Conservation (phyloP, 2,888 invertebrate species). For the Oegoconia quadripuncta region DNA sequence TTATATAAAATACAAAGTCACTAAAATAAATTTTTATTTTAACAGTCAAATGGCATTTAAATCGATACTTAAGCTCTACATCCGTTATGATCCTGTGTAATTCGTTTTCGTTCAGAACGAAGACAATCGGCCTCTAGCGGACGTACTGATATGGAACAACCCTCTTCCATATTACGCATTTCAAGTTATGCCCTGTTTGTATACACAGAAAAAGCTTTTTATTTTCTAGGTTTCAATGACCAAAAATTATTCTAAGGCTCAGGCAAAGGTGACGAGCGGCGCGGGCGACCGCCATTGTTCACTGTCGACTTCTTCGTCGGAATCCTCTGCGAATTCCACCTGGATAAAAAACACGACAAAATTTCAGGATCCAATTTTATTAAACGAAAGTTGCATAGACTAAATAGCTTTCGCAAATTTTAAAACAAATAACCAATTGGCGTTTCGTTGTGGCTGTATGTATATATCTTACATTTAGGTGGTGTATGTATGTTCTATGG, state of each 20-base stretch:
- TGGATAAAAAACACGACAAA: conserved; percentile 25
- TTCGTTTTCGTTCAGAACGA: no score
- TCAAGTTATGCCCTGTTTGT: no score
- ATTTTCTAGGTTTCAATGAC: background rate
- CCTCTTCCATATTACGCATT: no score
- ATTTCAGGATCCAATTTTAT: background rate
- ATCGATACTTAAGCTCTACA: background rate
- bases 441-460: no score
- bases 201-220: no score
- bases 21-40: background rate
- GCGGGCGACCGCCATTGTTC: conserved; percentile 59
- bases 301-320: conserved; percentile 57
- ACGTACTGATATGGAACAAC: no score
- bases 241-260: conserved; percentile 13
- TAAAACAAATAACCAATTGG: no score
- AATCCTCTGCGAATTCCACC: conserved; percentile 66
- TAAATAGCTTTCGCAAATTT: background rate
- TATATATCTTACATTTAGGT: background rate
- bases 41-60: conserved; percentile 10
- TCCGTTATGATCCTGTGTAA: no score
- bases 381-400: background rate
- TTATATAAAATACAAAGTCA: background rate
- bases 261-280: conserved; percentile 64
- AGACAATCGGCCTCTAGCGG: no score
- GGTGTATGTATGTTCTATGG: background rate